Evolutionary conservation across 2,113 vertebrate species (phyloP), one percentile per base, ranked within the genome.

Genomic region (Macheiramphus alcinus): DNA sequence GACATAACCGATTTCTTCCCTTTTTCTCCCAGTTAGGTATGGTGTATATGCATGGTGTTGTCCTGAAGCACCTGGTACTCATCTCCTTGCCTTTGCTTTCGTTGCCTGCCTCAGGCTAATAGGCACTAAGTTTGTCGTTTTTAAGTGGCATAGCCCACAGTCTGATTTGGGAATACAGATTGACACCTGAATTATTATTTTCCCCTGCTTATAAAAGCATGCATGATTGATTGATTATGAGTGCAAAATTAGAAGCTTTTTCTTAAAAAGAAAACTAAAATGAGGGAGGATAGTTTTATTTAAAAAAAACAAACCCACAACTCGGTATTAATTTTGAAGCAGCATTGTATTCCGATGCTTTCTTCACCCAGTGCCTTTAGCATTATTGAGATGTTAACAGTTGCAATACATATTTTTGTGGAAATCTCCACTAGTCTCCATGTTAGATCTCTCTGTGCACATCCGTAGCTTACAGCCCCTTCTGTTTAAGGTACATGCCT

Each of bases 341-440:
- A 31, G 18, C 2, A 6, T 19, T 62, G 17, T 42, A 8, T 42
- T 73, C 12, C 36, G 61, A 50, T 27, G 55, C 29, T 53, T 50
- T 27, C 25, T 50, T 90, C 27, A 42, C 38, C 20, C 45, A 13
- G 8, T n/a, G 15, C 50, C 71, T 53, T 80, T 31, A 61, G 56
- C 3, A 2, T 9, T 9, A 10, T 20, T 47, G 87, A 29, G 20
- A 8, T 50, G 20, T 7, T 53, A 40, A 10, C 11, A 80, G 42
- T 13, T 81, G 45, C 6, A 2, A 3, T 45, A 22, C 6, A 0
- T 40, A 7, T 18, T 62, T 62, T 59, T 9, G 11, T 26, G 63
- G 72, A n/a, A 40, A 10, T 19, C 52, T 63, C 15, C 18, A 4
- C 0, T 3, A 25, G 29, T 47, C 16, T 42, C 27, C 16, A 0